Evolutionary conservation across 2,113 vertebrate species (phyloP).

Genomic region (Chaenogobius annularis): DNA sequence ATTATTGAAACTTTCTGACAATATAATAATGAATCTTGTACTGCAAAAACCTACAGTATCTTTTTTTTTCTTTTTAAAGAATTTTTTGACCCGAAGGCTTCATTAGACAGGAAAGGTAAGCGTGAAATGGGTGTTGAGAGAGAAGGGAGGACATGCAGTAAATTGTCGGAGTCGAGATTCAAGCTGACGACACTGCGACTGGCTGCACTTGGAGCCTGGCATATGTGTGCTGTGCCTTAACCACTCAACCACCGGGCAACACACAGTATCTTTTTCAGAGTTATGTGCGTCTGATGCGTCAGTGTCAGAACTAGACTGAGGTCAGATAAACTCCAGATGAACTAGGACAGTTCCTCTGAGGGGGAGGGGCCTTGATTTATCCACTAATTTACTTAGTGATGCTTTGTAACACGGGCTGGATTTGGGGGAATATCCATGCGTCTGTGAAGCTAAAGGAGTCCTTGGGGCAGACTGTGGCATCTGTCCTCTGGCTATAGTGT

Average conservation of each 20-base stretch:
- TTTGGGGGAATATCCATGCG: background rate
- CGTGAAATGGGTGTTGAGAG: too few relatives aligned
- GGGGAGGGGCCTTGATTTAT: conserved; percentile 19
- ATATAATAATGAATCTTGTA: background rate
- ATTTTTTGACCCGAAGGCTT: too few relatives aligned
- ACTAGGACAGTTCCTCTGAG: conserved; percentile 22
- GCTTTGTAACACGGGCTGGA: background rate
- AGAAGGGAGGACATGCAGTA: too few relatives aligned
- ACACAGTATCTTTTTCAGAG: too few relatives aligned
- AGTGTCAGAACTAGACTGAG: conserved; percentile 13
- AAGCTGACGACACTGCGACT: too few relatives aligned
- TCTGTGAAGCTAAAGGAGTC: background rate
- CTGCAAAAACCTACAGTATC: too few relatives aligned
- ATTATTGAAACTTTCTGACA: background rate
- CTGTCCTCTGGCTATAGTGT: conserved; percentile 13
- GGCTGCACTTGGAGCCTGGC: too few relatives aligned
- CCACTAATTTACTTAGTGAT: conserved; percentile 12
- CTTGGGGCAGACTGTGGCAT: conserved; percentile 7
- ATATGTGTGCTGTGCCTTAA: too few relatives aligned
- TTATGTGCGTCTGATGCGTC: conserved; percentile 1
- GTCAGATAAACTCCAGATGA: conserved; percentile 39
- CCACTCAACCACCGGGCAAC: too few relatives aligned
- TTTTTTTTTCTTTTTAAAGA: too few relatives aligned
- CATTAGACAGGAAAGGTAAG: too few relatives aligned
- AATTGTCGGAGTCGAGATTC: too few relatives aligned